These are phyloP conservation scores for Antheraea assamensis DNA, from an alignment of 2,888 invertebrate species.

Conservation along the genomic window DNA sequence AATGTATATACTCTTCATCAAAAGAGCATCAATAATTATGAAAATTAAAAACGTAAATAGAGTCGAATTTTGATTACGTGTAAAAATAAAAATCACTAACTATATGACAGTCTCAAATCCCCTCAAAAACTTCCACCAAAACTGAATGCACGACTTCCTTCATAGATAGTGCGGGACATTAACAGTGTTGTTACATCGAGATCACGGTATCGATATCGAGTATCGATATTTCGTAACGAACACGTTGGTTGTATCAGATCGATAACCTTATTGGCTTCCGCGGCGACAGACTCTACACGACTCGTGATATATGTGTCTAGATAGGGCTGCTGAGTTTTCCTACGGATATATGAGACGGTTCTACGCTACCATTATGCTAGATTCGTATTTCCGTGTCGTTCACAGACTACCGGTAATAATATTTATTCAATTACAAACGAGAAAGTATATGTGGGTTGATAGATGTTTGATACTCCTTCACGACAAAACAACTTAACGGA, in stretches of 20 bases:
- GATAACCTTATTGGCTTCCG: conserved; percentile 37
- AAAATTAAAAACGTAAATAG: too few species aligned
- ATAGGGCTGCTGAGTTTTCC: not conserved
- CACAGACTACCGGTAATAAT: not conserved
- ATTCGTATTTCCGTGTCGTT: conserved; percentile 3
- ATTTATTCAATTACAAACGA: too few species aligned
- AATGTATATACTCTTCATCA: too few species aligned
- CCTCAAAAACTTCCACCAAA: not conserved
- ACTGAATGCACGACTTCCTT: conserved; percentile 12
- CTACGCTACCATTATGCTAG: not conserved
- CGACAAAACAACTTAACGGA: too few species aligned
- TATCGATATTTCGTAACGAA: conserved; percentile 36
- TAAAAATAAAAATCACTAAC: not conserved
- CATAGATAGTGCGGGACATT: conserved; percentile 38
- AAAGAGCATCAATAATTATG: too few species aligned
- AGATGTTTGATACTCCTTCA: too few species aligned
- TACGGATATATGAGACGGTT: not conserved
- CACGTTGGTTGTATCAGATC: conserved; percentile 34
- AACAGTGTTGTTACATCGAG: conserved; percentile 23
- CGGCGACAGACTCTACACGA: conserved; percentile 26
- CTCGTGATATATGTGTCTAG: conserved; percentile 13
- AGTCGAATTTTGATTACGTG: not conserved
- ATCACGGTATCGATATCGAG: conserved; percentile 34
- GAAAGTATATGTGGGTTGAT: too few species aligned
- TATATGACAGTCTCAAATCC: not conserved